These are phyloP conservation scores for Andrena flavipes DNA, from an alignment of 2,888 invertebrate genomes.

Conservation along the genomic window DNA sequence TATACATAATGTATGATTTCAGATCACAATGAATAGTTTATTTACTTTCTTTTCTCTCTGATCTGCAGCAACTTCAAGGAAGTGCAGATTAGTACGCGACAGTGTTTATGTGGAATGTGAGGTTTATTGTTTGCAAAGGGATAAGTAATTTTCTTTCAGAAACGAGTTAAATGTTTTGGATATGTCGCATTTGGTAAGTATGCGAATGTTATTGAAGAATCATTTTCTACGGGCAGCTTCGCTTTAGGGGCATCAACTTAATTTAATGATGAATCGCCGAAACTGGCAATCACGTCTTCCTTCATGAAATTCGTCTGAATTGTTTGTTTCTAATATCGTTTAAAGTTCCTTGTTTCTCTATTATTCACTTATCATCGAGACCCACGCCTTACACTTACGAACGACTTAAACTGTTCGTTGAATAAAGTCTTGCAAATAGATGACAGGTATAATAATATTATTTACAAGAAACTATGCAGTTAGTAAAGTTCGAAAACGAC, in stretches of 20 bases:
- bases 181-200: conserved; percentile 79
- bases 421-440: neutral
- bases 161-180: conserved; percentile 73
- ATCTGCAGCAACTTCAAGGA: conserved; percentile 57
- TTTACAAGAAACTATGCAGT: neutral
- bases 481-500: neutral
- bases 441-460: neutral
- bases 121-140: conserved; percentile 41
- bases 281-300: conserved; percentile 1
- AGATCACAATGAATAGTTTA: conserved; percentile 30
- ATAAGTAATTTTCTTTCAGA: conserved; percentile 55
- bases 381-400: neutral
- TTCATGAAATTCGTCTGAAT: conserved; percentile 2
- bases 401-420: neutral
- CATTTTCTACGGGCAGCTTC: neutral
- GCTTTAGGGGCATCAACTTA: neutral
- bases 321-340: conserved; percentile 10
- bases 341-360: neutral
- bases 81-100: conserved; percentile 30
- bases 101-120: conserved; percentile 39
- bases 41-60: conserved; percentile 15
- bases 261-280: neutral
- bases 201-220: conserved; percentile 1
- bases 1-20: conserved; percentile 1
- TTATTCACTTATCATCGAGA: neutral